Percentiles rank a stretch among this genome's conserved stretches.
Conservation (phyloP, 2,113 vertebrate species). For the Eleginops maclovinus region DNA sequence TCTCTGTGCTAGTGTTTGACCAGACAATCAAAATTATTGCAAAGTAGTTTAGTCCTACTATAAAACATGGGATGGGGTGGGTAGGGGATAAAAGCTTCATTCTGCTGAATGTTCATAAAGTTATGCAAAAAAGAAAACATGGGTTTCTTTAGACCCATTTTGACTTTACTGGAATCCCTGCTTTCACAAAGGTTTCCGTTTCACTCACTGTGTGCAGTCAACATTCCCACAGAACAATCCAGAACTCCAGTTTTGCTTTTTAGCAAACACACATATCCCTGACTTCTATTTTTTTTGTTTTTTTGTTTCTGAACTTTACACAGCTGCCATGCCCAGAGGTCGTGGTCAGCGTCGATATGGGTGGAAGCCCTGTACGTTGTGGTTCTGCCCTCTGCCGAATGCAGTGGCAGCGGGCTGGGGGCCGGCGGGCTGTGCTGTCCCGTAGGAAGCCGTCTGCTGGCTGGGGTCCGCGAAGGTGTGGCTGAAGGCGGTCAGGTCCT, state of each 20-base stretch:
- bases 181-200: slow-evolving; percentile 65
- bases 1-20: slow-evolving; percentile 98
- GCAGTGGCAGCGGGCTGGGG: slow-evolving; percentile 89
- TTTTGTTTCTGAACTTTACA: slow-evolving; percentile 73
- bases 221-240: slow-evolving; percentile 72
- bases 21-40: slow-evolving; percentile 94
- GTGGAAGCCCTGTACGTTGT: slow-evolving; percentile 98
- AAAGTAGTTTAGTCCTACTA: slow-evolving; percentile 93
- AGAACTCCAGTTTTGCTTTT: slow-evolving; percentile 79
- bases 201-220: slow-evolving; percentile 73
- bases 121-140: slow-evolving; percentile 69
- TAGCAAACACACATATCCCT: slow-evolving; percentile 86
- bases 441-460: slow-evolving; percentile 91
- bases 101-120: slow-evolving; percentile 74
- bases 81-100: slow-evolving; percentile 83
- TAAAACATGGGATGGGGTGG: slow-evolving; percentile 87
- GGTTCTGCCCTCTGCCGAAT: slow-evolving; percentile 97
- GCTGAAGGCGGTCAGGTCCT: slow-evolving; percentile 96
- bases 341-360: slow-evolving; percentile 94
- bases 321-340: slow-evolving; percentile 37
- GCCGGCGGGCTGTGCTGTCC: slow-evolving; percentile 90
- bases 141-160: slow-evolving; percentile 73
- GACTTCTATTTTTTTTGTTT: slow-evolving; percentile 76
- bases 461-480: slow-evolving; percentile 96
- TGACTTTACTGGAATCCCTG: slow-evolving; percentile 81